These are phyloP conservation scores for Corythornis vintsioides DNA, from an alignment of 2,113 vertebrate genomes.

Conservation along the genomic window DNA sequence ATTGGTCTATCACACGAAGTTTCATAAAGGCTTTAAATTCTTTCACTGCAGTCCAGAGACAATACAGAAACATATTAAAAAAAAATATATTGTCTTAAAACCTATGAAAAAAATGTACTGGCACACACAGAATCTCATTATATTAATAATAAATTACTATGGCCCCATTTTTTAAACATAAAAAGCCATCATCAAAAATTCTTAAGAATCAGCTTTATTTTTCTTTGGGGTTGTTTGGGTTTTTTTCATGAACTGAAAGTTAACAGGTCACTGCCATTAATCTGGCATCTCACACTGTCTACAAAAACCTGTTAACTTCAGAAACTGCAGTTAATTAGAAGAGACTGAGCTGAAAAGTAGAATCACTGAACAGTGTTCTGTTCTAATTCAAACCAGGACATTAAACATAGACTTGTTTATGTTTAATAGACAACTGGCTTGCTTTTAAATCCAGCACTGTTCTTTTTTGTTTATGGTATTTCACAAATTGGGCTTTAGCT, in stretches of 20 bases:
- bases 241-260: neutral
- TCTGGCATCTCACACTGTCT: too few relatives aligned
- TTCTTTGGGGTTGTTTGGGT: neutral
- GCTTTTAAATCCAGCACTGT: neutral
- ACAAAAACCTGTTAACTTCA: too few relatives aligned
- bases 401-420: neutral
- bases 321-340: too few relatives aligned
- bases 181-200: neutral
- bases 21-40: neutral
- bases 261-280: neutral
- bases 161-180: neutral
- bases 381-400: too few relatives aligned
- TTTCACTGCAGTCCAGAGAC: neutral
- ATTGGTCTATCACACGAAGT: neutral
- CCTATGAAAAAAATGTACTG: neutral
- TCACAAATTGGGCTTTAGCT: neutral
- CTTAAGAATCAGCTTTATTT: neutral
- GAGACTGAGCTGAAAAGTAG: too few relatives aligned
- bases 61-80: neutral
- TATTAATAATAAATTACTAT: neutral
- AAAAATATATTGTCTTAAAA: neutral
- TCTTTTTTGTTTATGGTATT: neutral
- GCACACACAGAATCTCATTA: neutral
- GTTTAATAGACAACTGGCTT: neutral
- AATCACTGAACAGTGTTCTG: too few relatives aligned